Base-by-base conservation (phyloP, 2,888 invertebrate species). In the Catocala nupta region DNA sequence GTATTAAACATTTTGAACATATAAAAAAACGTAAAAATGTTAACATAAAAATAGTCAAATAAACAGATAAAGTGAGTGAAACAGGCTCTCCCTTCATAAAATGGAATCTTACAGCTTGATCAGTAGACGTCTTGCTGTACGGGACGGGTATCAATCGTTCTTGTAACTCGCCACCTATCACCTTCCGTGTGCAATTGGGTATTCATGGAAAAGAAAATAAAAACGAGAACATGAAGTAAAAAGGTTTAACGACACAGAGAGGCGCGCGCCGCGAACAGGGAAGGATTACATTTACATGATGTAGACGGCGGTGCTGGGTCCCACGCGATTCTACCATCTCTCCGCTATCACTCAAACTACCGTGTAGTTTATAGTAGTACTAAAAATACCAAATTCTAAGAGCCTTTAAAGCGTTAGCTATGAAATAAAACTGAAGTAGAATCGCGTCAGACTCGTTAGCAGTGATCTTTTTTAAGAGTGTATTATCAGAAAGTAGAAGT, bases 141-240 rank as follows among this genome's bases (percentile, higher is more conserved):
- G 99, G 99, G 95, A 99, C 99, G 95, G 99, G 98, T 95, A 99
- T 99, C 97, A 99, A 98, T 96, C 99, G 98, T 96, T 99, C 99
- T 97, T 99, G 98, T 96, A 98, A 98, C 96, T 99, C 98, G 96
- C 99, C 99, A 97, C 99, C 99, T 98, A 99, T 99, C 97, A 99
- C 99, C 99, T 99, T 98, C 96, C 98, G 97, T 96, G 97, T 96
- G 96, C 97, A 97, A 97, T 92, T 89, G 91, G 96, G 96, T 96
- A 95, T 96, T 96, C 96, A 96, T 96, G 96, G 96, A 96, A 96
- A 96, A 94, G 92, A 94, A 94, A 94, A 93, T 92, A 91, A 94
- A 93, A 94, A 93, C 90, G 90, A 94, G 92, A 92, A 90, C 85
- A 92, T 94, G 92, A 94, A 93, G 90, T 89, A 91, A 89, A 84